These are phyloP conservation scores for Ruditapes philippinarum DNA, from an alignment of 1,140 invertebrate genomes.

Conservation along the genomic window DNA sequence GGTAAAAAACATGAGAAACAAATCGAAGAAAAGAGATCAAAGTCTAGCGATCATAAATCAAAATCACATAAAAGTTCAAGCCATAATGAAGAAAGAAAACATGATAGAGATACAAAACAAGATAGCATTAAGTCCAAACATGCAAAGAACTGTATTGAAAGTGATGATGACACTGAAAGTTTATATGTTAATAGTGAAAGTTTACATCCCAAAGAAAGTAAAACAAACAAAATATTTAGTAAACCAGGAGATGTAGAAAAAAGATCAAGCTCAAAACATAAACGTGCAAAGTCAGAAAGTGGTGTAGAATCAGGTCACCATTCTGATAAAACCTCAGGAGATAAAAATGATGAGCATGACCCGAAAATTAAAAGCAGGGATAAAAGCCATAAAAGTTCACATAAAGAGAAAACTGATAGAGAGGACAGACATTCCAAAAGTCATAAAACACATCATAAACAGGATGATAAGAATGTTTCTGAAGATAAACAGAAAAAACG, in stretches of 20 bases:
- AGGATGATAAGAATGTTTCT: neutral
- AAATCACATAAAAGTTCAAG: constrained; percentile 2
- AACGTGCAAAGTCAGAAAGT: neutral
- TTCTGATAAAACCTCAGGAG: neutral
- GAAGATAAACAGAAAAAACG: neutral
- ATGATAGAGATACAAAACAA: neutral
- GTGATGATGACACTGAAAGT: constrained; percentile 7
- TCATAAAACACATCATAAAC: neutral
- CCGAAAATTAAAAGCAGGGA: constrained; percentile 6
- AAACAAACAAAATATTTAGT: neutral
- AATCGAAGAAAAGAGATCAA: neutral
- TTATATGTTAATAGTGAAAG: neutral
- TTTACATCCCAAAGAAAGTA: constrained; percentile 4
- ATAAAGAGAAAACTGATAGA: constrained; percentile 2
- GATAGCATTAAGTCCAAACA: neutral
- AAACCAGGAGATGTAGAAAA: neutral
- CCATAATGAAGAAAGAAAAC: constrained; percentile 1
- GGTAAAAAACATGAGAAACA: neutral
- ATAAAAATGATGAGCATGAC: too few species aligned
- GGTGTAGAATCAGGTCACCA: neutral
- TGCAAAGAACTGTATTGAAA: neutral
- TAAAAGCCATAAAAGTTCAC: neutral
- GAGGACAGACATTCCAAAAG: neutral
- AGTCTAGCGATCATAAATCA: constrained; percentile 22
- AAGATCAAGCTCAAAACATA: neutral